Conservation (phyloP, 1,140 invertebrate genomes). For the Drosophila mojavensis region DNA sequence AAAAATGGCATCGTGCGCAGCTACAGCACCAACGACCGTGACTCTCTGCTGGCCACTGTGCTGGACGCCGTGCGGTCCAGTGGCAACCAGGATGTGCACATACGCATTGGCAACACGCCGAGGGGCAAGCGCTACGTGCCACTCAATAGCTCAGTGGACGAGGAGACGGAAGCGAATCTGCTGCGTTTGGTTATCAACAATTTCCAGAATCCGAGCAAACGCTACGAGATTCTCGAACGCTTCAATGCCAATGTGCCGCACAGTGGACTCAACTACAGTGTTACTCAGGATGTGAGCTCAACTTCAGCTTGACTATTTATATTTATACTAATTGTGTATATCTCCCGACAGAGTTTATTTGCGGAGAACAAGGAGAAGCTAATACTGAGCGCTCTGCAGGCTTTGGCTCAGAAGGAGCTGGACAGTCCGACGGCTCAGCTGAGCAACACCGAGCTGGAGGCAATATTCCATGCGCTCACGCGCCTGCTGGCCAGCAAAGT, state of each 20-base stretch:
- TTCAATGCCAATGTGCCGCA: slow-evolving; percentile 99
- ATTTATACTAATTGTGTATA: slow-evolving; percentile 49
- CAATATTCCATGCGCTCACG: slow-evolving; percentile 97
- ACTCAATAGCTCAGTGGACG: slow-evolving; percentile 94
- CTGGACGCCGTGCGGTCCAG: slow-evolving; percentile 98
- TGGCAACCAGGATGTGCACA: slow-evolving; percentile 98
- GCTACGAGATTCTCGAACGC: slow-evolving; percentile 92
- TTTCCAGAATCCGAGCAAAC: slow-evolving; percentile 75
- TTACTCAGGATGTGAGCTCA: slow-evolving; percentile 95
- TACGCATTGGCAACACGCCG: slow-evolving; percentile 93
- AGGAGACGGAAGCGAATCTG: slow-evolving; percentile 95
- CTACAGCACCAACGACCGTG: slow-evolving; percentile 94
- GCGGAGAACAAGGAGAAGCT: slow-evolving; percentile 99
- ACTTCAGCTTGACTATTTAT: background rate
- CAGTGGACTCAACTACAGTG: slow-evolving; percentile 97
- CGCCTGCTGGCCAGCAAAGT: slow-evolving; percentile 98
- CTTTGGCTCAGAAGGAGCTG: slow-evolving; percentile 90
- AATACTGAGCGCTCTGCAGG: slow-evolving; percentile 92
- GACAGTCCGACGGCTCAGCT: slow-evolving; percentile 85
- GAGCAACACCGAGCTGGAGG: slow-evolving; percentile 90
- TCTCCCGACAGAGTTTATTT: slow-evolving; percentile 91
- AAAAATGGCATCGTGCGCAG: slow-evolving; percentile 94
- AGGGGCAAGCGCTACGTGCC: slow-evolving; percentile 95
- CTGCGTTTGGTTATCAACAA: slow-evolving; percentile 84
- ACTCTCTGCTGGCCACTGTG: slow-evolving; percentile 96